Percentiles rank a stretch among this genome's conserved stretches.
Evolutionary conservation across 1,140 invertebrate species (phyloP).

Genomic region (Episyrphus balteatus): DNA sequence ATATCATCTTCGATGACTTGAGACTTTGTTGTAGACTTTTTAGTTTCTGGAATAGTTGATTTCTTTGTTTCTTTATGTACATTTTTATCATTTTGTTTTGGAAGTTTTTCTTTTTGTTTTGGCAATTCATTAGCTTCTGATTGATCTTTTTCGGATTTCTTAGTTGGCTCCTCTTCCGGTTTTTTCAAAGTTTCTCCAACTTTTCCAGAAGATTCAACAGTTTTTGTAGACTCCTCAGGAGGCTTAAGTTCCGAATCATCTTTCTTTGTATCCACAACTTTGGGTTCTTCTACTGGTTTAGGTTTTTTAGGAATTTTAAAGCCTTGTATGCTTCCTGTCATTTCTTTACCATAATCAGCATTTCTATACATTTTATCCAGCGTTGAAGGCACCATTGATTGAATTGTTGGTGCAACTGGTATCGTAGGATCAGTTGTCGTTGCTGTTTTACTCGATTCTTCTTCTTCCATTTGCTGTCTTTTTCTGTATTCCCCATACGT

Average conservation of each 20-base stretch:
- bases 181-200: background rate
- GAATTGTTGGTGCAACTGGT: background rate
- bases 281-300: background rate
- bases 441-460: background rate
- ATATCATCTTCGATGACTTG: background rate
- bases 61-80: background rate
- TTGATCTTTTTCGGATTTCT: background rate
- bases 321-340: conserved; percentile 2
- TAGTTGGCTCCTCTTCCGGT: background rate
- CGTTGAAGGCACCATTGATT: conserved; percentile 1
- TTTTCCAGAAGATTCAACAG: background rate
- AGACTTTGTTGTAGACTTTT: background rate
- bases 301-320: conserved; percentile 6
- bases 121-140: background rate
- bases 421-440: too few species aligned
- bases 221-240: background rate
- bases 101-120: too few species aligned
- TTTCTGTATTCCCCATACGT: conserved; percentile 20
- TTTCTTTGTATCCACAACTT: background rate
- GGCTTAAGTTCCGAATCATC: background rate
- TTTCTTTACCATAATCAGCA: background rate
- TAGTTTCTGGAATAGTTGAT: background rate
- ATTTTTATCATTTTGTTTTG: too few species aligned
- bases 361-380: conserved; percentile 10
- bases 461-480: conserved; percentile 4